Base-by-base conservation (phyloP, 2,113 vertebrate species). In the Corythornis vintsioides region DNA sequence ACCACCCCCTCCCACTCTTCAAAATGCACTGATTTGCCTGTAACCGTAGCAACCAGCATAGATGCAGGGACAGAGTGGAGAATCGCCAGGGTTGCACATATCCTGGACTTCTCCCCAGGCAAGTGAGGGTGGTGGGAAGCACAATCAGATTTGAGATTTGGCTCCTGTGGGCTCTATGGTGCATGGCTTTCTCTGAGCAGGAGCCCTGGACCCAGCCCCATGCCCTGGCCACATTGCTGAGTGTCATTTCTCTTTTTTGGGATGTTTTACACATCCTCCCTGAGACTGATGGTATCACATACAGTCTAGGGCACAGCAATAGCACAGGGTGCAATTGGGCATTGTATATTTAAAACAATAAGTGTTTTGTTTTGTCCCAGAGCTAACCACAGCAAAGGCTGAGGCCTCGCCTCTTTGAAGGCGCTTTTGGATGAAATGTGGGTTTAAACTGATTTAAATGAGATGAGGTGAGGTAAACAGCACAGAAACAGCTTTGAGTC, bases 11-110 rank as follows among this genome's bases (percentile, higher is more conserved):
- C 89, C 91, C 71, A 35, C 56, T 47, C 90, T 53, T 47, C 65
- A 22, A n/a, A 80, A 81, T 0, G 13, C 83, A 50, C 50, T 1
- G 20, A 56, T 75, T 84, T 61, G 52, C 79, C 89, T 14, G 95
- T 88, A 87, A 95, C 95, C 85, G 17, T 91, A 63, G 91, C 90
- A 95, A 95, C 94, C 88, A 7, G 80, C 11, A 5, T 3, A 4
- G 66, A 56, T 26, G 66, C 74, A 53, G 80, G 81, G 65, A 66
- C 63, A 82, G 11, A 94, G 61, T 1, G 1, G 75, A 93, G 84
- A 7, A 82, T 67, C 5, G 3, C 86, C 1, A 0, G 55, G 79
- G 75, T 6, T 5, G 72, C 59, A 26, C 9, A 4, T 65, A 87
- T 64, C 71, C 78, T 45, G 74, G 55, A 71, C 29, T 85, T 61